phyloP scores from a whole-genome alignment of 2,888 invertebrate species.

The Hirudinaria manillensis region DNA sequence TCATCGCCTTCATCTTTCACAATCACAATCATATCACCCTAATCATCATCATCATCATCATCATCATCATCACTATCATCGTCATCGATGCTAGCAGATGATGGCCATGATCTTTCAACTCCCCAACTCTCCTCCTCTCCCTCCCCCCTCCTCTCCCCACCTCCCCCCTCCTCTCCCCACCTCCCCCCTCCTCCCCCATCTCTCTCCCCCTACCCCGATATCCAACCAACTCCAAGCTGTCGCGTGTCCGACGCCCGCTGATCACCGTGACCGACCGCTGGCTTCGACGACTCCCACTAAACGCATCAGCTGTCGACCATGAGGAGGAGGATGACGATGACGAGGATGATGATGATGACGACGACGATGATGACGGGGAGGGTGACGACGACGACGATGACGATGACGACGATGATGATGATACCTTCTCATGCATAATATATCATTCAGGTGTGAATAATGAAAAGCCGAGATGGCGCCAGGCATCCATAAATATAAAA shows the following conservation, averaged over 20 bases:
- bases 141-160: too few relatives aligned
- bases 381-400: conserved; percentile 15
- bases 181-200: too few relatives aligned
- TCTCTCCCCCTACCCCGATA: too few relatives aligned
- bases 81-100: not conserved
- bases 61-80: not conserved
- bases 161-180: too few relatives aligned
- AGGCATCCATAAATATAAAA: conserved; percentile 1
- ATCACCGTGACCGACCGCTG: too few relatives aligned
- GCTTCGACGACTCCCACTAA: not conserved
- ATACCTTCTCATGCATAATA: not conserved
- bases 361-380: not conserved
- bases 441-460: not conserved
- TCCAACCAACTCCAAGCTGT: too few relatives aligned
- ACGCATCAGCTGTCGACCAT: not conserved
- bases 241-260: too few relatives aligned
- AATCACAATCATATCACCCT: not conserved
- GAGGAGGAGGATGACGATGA: conserved; percentile 5
- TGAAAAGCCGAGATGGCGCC: not conserved
- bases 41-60: conserved; percentile 22
- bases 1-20: not conserved
- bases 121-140: too few relatives aligned
- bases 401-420: conserved; percentile 4
- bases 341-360: not conserved
- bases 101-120: too few relatives aligned